Base-by-base conservation (phyloP, 2,797 vertebrate genomes). In the Phataginus tricuspis region DNA sequence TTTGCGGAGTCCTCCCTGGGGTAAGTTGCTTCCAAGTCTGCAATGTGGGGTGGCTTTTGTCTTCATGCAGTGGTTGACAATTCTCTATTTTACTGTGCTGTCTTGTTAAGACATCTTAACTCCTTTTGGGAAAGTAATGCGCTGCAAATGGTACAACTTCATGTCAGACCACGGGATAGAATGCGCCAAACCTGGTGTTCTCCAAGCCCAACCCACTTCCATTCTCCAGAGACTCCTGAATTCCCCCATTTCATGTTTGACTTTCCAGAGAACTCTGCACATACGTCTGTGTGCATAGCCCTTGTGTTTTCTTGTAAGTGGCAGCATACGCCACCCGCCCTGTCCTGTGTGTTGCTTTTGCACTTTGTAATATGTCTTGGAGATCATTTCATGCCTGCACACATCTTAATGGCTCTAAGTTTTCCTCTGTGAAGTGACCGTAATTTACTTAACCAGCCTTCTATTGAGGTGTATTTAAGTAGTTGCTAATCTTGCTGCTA, bases 1-100 rank as follows among this genome's bases (percentile, higher is more conserved):
- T 9, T 45, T 49, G 25, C n/a, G 4, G 6, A 34, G 19, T 3
- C 1, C 39, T 9, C 68, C 0, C 18, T 1, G 15, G 16, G 16
- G 53, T 25, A 21, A n/a, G 3, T 13, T 9, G 19, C 42, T 57
- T 71, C 18, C n/a, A 19, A 0, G 34, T 10, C 16, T 8, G 5
- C 34, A 27, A 53, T 34, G 13, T 15, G 57, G 12, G 78, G 64
- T 23, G 12, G 55, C 16, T 1, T 64, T 80, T 57, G 21, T 61
- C 45, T 51, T 42, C 29, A 25, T 59, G 72, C 15, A 3, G 0
- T 12, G 37, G 23, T 8, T 11, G 61, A n/a, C 45, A 19, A 25
- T 18, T 83, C 45, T 61, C 77, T 18, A 1, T 68, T 34, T 45
- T 19, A 63, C 39, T 18, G 1, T 51, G 39, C 68, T 75, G 7